phyloP scores from a whole-genome alignment of 2,797 vertebrate species.

The Crocidura indochinensis region DNA sequence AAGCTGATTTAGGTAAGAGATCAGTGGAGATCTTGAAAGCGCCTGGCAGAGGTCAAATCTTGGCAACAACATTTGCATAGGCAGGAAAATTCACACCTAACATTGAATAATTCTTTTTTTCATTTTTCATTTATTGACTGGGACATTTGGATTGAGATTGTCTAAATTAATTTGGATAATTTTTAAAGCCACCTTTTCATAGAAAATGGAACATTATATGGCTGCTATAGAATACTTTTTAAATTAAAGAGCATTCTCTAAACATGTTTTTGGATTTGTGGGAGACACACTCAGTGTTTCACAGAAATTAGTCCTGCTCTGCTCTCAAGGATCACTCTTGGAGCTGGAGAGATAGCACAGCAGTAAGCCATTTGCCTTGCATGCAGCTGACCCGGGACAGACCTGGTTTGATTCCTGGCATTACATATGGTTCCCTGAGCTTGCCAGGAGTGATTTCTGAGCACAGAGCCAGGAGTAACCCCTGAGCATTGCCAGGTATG shows the following conservation, averaged over 20 bases:
- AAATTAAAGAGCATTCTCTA: conserved; percentile 16
- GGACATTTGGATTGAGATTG: conserved; percentile 23
- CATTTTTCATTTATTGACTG: conserved; percentile 45
- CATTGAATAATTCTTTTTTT: background rate
- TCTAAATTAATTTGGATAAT: conserved; percentile 52
- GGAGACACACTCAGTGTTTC: no score
- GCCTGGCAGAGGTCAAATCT: conserved; percentile 32
- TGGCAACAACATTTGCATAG: background rate
- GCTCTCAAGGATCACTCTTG: no score
- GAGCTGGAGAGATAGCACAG: no score
- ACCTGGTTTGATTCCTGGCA: no score
- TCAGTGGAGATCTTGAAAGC: background rate
- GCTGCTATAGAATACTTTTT: conserved; percentile 15
- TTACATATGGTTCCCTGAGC: no score
- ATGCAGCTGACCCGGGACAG: no score
- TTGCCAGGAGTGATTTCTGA: no score
- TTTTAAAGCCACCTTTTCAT: conserved; percentile 39
- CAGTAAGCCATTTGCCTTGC: no score
- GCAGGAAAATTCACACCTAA: conserved; percentile 22
- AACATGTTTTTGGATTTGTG: background rate
- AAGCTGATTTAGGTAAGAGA: background rate
- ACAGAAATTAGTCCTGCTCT: no score
- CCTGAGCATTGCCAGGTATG: no score
- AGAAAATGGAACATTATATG: background rate
- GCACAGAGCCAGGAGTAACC: no score